Base-by-base conservation (phyloP, 2,888 invertebrate genomes). In the Platynereis dumerilii region DNA sequence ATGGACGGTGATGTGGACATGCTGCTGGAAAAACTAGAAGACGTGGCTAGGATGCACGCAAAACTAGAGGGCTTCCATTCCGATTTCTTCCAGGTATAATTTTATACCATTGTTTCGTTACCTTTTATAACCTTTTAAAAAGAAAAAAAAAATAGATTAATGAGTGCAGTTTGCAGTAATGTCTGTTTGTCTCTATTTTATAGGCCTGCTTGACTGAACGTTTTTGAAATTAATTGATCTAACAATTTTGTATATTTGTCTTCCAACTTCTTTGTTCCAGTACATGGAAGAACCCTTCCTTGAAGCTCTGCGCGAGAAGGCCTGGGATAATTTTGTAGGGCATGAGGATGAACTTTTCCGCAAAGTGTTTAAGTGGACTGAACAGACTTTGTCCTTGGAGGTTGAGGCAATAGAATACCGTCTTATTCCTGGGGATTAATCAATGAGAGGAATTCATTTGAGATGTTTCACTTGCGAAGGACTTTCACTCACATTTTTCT, bases 331-430 rank as follows among this genome's bases (percentile, higher is more conserved):
- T 28, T 64, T 64, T 34, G 34, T 29, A 44, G n/a, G 29, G 24
- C 39, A 10, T 5, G 58, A 64, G 42, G 64, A 64, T 24, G 64
- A 64, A 5, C 29, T 64, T 7, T 58, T 64, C 34, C 24, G 58
- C n/a, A 58, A 39, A 45, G 24, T 64, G 1, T 64, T 52, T 39
- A 58, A 58, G 26, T 64, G 64, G 64, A 58, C 58, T 17, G 64
- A 64, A 27, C 34, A 44, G 10, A 64, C 26, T 1, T n/a, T 64
- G 20, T 24, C 52, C n/a, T n/a, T 64, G 24, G 64, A 64, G 42
- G 64, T 64, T 3, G 64, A 64, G 27, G 64, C 64, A 22, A 64
- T 64, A n/a, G 58, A 64, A n/a, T 64, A 64, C 45, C 52, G 64
- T 24, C 64, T 64, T n/a, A 64, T 64, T 3, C 64, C 64, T 27